These are phyloP conservation scores for Pseudorasbora parva DNA, from an alignment of 2,113 vertebrate species.

Conservation along the genomic window DNA sequence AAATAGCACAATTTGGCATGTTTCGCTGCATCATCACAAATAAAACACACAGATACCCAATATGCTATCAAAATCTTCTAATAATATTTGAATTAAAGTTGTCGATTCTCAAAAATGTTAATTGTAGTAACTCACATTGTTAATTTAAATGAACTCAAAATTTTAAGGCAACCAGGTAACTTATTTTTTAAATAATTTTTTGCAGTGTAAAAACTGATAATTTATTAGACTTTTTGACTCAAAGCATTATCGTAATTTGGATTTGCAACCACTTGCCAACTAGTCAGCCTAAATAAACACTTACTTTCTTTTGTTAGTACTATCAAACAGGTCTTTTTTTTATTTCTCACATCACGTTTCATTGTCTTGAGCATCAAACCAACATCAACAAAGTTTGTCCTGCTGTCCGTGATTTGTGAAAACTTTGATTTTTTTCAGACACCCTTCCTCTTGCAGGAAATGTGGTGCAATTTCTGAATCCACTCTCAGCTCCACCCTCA, in stretches of 20 bases:
- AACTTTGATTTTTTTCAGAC: slow-evolving; percentile 43
- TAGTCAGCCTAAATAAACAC: neutral
- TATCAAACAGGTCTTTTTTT: neutral
- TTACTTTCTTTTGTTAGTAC: neutral
- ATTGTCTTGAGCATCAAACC: slow-evolving; percentile 47
- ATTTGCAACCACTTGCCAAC: neutral
- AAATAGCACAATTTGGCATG: too few species aligned
- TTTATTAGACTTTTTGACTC: neutral
- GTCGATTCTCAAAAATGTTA: too few species aligned
- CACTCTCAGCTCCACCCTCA: slow-evolving; percentile 14
- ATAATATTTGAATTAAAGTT: too few species aligned
- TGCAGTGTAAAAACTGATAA: too few species aligned
- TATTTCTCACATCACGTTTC: neutral
- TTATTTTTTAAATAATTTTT: too few species aligned
- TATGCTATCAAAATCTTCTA: too few species aligned
- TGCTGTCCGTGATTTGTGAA: slow-evolving; percentile 6
- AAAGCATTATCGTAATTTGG: neutral
- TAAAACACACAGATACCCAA: too few species aligned
- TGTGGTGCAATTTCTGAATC: slow-evolving; percentile 31
- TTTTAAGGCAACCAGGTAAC: too few species aligned
- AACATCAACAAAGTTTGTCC: neutral
- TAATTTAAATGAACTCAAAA: too few species aligned
- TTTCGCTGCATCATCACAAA: too few species aligned
- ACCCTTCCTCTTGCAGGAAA: slow-evolving; percentile 50
- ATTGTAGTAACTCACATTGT: too few species aligned